phyloP scores from a whole-genome alignment of 2,888 invertebrate species.

The Macrosiphum euphorbiae region DNA sequence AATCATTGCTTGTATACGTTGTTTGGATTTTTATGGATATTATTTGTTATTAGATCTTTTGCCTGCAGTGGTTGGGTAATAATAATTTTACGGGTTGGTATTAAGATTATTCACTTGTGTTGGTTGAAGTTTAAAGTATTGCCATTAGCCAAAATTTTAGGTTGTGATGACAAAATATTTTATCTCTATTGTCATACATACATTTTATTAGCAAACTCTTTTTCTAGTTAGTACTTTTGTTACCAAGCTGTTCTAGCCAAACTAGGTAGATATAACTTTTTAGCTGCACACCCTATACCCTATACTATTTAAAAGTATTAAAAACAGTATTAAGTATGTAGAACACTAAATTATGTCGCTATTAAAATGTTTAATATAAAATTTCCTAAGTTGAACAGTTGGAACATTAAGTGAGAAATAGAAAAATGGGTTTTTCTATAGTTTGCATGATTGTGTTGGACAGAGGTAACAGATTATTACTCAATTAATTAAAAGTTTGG shows the following conservation, averaged over 20 bases:
- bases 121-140: neutral
- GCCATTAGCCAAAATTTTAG: neutral
- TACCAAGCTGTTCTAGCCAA: neutral
- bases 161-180: neutral
- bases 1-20: too few relatives aligned
- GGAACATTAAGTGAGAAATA: neutral
- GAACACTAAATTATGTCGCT: neutral
- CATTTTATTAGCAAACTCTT: neutral
- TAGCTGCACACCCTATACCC: neutral
- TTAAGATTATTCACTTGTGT: neutral
- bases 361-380: neutral
- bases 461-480: neutral
- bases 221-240: neutral
- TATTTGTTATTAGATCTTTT: too few relatives aligned
- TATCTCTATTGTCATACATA: neutral
- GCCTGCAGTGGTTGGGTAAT: too few relatives aligned
- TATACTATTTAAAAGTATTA: neutral
- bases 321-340: neutral
- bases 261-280: neutral
- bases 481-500: neutral
- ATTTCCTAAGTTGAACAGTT: neutral
- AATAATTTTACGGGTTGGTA: neutral
- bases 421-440: neutral
- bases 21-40: too few relatives aligned
- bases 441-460: neutral